phyloP scores from a whole-genome alignment of 2,888 invertebrate species.

The Ecliptopera silaceata region DNA sequence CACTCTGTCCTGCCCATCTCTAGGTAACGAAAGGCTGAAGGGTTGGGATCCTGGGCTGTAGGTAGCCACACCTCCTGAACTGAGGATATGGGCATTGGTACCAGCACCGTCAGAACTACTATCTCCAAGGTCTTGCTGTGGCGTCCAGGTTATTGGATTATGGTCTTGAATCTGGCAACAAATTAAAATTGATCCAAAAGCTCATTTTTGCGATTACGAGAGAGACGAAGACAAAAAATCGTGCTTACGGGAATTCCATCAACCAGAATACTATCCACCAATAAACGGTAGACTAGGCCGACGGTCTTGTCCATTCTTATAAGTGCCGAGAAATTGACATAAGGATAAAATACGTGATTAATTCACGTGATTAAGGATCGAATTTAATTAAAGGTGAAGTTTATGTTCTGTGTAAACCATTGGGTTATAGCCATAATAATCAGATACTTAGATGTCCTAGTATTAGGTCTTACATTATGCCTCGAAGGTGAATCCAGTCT shows the following conservation, averaged over 20 bases:
- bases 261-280: no score
- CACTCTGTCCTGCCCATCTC: constrained; percentile 81
- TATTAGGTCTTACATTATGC: constrained; percentile 49
- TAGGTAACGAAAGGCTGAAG: constrained; percentile 89
- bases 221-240: no score
- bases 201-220: no score
- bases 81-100: constrained; percentile 37
- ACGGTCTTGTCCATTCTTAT: no score
- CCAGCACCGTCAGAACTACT: constrained; percentile 78
- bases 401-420: no score
- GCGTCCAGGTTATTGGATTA: constrained; percentile 85
- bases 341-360: no score
- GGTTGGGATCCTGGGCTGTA: constrained; percentile 83
- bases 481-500: constrained; percentile 78
- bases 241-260: no score
- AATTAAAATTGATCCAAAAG: neutral
- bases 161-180: constrained; percentile 42
- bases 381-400: no score
- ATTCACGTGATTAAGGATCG: no score
- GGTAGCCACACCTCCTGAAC: constrained; percentile 50
- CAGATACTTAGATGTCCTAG: neutral
- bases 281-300: no score
- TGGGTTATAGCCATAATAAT: neutral
- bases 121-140: constrained; percentile 93
- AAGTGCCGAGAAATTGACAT: no score